Evolutionary conservation across 2,888 invertebrate species (phyloP).

Genomic region (Allacma fusca): DNA sequence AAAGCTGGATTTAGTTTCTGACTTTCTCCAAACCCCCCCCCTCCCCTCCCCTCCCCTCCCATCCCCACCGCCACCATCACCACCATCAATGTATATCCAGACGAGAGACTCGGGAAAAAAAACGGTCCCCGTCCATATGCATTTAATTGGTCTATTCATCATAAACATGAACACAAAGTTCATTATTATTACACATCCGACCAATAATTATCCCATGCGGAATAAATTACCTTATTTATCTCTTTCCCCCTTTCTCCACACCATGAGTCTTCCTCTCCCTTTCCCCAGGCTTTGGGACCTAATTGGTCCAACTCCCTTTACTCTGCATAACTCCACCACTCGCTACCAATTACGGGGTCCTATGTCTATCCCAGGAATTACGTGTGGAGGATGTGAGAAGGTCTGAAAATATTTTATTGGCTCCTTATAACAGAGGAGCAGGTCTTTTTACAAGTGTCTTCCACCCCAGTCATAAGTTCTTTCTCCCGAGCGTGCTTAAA

Average conservation of each 20-base stretch:
- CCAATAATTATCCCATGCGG: constrained; percentile 23
- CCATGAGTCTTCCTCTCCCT: constrained; percentile 9
- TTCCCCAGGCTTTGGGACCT: too few relatives aligned
- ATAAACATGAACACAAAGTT: constrained; percentile 35
- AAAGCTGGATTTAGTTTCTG: too few relatives aligned
- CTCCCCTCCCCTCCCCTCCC: not conserved
- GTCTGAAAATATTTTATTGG: too few relatives aligned
- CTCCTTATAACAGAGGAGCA: too few relatives aligned
- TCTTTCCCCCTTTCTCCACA: not conserved
- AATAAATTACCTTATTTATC: constrained; percentile 26
- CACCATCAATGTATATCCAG: too few relatives aligned
- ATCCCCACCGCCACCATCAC: not conserved
- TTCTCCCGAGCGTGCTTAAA: too few relatives aligned
- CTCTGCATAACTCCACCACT: not conserved
- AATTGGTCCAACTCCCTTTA: too few relatives aligned
- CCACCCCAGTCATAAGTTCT: too few relatives aligned
- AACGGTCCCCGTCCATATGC: not conserved
- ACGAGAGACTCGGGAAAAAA: too few relatives aligned
- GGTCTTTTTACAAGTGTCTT: too few relatives aligned
- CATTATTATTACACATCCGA: constrained; percentile 32
- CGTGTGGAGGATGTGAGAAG: too few relatives aligned
- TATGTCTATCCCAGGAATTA: too few relatives aligned
- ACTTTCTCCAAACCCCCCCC: not conserved
- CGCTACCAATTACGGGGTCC: not conserved
- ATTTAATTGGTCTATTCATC: constrained; percentile 41